Conservation (phyloP, 2,797 vertebrate species). For the Selene dorsalis region DNA sequence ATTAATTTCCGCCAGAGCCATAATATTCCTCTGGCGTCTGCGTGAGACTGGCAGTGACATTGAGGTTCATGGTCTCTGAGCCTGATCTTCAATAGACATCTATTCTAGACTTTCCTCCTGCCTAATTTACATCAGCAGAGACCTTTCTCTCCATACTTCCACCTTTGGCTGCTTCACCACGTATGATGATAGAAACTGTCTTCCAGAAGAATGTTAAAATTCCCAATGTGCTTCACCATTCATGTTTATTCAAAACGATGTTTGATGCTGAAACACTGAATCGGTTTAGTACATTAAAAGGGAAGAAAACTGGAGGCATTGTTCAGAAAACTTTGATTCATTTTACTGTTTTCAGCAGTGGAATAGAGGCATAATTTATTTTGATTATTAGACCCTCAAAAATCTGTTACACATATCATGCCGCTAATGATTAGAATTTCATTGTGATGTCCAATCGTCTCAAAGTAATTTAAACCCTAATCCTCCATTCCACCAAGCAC, state of each 20-base stretch:
- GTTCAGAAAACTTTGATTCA: constrained; percentile 18
- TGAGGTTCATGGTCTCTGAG: constrained; percentile 68
- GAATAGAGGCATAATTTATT: constrained; percentile 3
- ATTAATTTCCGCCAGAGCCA: constrained; percentile 83
- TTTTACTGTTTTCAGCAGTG: neutral
- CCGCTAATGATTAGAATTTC: constrained; percentile 23
- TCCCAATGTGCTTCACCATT: constrained; percentile 23
- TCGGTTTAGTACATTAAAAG: neutral
- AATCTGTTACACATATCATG: constrained; percentile 19
- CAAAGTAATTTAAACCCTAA: constrained; percentile 15
- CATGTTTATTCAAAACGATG: constrained; percentile 30
- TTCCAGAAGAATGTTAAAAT: constrained; percentile 54
- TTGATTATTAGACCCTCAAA: constrained; percentile 16
- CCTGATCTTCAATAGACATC: constrained; percentile 71
- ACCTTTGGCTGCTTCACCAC: constrained; percentile 42
- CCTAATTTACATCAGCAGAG: constrained; percentile 65
- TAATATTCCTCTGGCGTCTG: constrained; percentile 80
- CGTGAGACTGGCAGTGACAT: constrained; percentile 76
- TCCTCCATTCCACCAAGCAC: constrained; percentile 19
- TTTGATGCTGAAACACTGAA: constrained; percentile 37
- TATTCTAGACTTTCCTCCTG: constrained; percentile 72
- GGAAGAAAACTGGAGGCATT: constrained; percentile 2
- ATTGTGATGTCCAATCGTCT: constrained; percentile 7
- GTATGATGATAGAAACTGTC: constrained; percentile 55
- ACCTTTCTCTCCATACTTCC: constrained; percentile 51